These are phyloP conservation scores for Acrocephalus kingi DNA, from an alignment of 2,113 vertebrate genomes.

Conservation along the genomic window DNA sequence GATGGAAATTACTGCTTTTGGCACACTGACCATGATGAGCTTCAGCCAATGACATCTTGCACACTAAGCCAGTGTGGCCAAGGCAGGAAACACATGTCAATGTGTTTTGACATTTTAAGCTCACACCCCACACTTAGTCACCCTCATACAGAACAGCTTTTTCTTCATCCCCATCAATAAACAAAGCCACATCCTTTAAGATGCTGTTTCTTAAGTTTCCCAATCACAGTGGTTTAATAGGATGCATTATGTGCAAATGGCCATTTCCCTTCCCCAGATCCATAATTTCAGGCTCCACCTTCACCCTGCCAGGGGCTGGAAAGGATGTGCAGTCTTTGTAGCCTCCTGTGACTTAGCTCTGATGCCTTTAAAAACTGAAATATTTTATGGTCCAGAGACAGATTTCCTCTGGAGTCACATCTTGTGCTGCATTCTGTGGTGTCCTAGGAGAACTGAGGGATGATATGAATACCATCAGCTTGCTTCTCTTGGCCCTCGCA, in stretches of 20 bases:
- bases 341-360: background rate
- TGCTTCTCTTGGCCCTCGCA: background rate
- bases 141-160: background rate
- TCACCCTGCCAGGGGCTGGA: background rate
- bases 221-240: background rate
- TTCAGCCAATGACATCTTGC: background rate
- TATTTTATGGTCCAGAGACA: background rate
- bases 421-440: background rate
- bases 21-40: background rate
- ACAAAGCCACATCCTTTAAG: background rate
- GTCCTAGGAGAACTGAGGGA: background rate
- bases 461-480: background rate
- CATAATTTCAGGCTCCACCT: background rate
- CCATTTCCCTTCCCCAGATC: background rate
- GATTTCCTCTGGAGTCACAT: background rate
- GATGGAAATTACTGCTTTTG: conserved; percentile 26
- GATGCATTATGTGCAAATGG: background rate
- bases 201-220: background rate
- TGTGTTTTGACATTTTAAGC: background rate
- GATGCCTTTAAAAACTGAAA: background rate
- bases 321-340: background rate
- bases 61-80: background rate
- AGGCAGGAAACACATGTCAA: conserved; percentile 9
- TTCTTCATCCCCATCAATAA: background rate
- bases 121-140: conserved; percentile 20